phyloP scores from a whole-genome alignment of 2,113 vertebrate species.

The Meriones unguiculatus region DNA sequence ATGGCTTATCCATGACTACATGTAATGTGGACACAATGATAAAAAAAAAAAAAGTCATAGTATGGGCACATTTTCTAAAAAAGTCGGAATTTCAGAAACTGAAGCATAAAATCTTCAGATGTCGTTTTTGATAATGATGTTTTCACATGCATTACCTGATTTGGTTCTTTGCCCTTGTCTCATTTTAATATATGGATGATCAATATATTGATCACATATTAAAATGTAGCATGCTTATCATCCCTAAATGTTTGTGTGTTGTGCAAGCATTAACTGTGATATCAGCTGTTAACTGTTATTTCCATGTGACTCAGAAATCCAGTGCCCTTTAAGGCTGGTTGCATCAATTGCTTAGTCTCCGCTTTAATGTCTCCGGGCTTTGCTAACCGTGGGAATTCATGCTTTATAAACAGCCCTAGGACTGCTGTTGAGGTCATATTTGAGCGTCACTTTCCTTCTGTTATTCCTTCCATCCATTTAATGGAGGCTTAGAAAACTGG shows the following conservation, averaged over 20 bases:
- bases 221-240: neutral
- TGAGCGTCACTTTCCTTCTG: slow-evolving; percentile 31
- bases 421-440: neutral
- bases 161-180: neutral
- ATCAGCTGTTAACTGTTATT: neutral
- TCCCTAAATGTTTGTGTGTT: neutral
- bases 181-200: neutral
- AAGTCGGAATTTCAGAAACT: slow-evolving; percentile 36
- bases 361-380: neutral
- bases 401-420: neutral
- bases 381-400: slow-evolving; percentile 60
- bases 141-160: neutral
- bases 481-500: slow-evolving; percentile 32
- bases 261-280: neutral
- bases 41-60: neutral
- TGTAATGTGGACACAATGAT: neutral
- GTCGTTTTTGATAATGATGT: neutral
- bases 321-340: neutral
- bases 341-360: neutral
- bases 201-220: neutral
- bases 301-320: neutral
- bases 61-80: neutral
- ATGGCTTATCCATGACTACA: neutral
- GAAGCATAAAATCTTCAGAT: neutral
- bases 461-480: neutral